Evolutionary conservation across 1,140 invertebrate genomes (phyloP).

Genomic region (Papilio helenus): DNA sequence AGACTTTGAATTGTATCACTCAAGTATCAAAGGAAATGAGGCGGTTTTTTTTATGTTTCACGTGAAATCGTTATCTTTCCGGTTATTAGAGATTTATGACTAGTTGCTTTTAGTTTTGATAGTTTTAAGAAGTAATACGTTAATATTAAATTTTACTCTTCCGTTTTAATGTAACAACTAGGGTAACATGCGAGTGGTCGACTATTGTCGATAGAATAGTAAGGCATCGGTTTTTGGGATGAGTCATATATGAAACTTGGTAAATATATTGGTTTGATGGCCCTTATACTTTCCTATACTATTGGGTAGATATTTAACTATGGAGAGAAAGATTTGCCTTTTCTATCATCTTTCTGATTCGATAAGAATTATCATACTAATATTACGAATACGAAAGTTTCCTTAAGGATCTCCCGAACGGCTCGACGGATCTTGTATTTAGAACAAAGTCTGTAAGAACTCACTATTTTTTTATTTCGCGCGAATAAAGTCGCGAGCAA

Average conservation of each 20-base stretch:
- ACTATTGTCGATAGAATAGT: not conserved
- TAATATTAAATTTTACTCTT: not conserved
- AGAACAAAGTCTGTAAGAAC: too few species aligned
- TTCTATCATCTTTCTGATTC: too few species aligned
- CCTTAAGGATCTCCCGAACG: too few species aligned
- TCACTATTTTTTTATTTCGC: too few species aligned
- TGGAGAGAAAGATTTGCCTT: too few species aligned
- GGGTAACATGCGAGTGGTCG: not conserved
- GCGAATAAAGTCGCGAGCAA: too few species aligned
- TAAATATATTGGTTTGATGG: too few species aligned
- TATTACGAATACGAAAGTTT: too few species aligned
- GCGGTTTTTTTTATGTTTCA: not conserved
- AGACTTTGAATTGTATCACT: not conserved
- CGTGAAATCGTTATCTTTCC: not conserved
- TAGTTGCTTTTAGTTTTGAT: not conserved
- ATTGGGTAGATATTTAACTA: not conserved
- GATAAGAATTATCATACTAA: too few species aligned
- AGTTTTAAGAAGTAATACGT: not conserved
- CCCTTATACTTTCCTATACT: not conserved
- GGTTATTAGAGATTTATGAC: conserved; percentile 8
- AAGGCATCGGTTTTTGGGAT: too few species aligned
- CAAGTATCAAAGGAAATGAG: not conserved
- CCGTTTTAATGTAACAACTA: not conserved
- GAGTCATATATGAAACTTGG: too few species aligned
- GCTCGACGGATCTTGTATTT: too few species aligned